Percentiles rank a stretch among this genome's conserved stretches.
Evolutionary conservation across 2,888 invertebrate species (phyloP).

Genomic region (Rhagonycha fulva): DNA sequence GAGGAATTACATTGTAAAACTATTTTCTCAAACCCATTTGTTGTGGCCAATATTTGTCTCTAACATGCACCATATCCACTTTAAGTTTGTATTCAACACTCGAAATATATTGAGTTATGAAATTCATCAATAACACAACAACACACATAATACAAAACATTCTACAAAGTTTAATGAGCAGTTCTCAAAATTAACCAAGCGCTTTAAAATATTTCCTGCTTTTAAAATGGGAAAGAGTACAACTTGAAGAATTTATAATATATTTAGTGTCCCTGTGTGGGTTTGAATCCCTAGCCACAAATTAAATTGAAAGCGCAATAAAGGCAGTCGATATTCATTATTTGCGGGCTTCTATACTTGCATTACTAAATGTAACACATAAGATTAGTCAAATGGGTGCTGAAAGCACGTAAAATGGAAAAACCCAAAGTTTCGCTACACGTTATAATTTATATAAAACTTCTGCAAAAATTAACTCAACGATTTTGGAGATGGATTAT

Average conservation of each 20-base stretch:
- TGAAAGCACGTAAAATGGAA: too few relatives aligned
- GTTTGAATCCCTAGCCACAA: neutral
- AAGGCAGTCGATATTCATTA: neutral
- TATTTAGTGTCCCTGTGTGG: neutral
- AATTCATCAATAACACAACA: neutral
- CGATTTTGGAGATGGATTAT: too few relatives aligned
- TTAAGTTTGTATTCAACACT: neutral
- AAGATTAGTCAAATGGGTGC: neutral
- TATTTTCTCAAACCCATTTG: neutral
- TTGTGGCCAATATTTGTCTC: neutral
- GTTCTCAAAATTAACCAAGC: neutral
- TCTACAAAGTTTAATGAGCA: neutral
- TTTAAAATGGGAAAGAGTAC: neutral
- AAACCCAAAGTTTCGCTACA: neutral
- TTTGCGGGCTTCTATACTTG: neutral
- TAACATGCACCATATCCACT: neutral
- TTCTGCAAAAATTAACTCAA: neutral
- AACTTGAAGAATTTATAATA: neutral
- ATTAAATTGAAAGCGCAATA: neutral
- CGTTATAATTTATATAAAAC: too few relatives aligned
- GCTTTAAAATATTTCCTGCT: neutral
- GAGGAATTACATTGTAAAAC: neutral
- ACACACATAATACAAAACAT: neutral
- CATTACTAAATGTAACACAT: neutral
- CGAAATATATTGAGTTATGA: neutral